Base-by-base conservation (phyloP, 2,888 invertebrate species). In the Metallyticus violacea region DNA sequence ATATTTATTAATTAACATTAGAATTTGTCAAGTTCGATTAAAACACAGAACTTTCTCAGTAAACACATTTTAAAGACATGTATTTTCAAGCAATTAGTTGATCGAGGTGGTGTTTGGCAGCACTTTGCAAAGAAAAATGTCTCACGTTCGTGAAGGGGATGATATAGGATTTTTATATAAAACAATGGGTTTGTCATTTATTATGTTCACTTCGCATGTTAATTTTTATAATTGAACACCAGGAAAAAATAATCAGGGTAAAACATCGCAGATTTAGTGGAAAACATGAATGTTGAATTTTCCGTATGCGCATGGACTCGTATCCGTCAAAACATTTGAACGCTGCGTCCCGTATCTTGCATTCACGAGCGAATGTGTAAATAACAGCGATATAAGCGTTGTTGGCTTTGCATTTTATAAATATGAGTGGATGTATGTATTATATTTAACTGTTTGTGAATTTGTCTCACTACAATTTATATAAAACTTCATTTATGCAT, bases 401-500 rank as follows among this genome's bases (percentile, higher is more conserved):
- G 27, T 28, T 83, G 27, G 27, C 15, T 6, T 83, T 83, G 76
- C n/a, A 77, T 77, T 29, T 77, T 27, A 77, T 7, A 77, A 77
- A 83, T 25, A 83, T 83, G 83, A 83, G 83, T 83, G 83, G 83
- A 28, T 83, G 83, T 77, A 83, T 83, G 77, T 83, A 62, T 62
- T 62, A 62, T 62, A 62, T 62, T 62, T 62, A 15, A 15, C 9
- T 2, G 40, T 6, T 62, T 62, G 40, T 15, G 40, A 3, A 15
- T 22, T 62, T 15, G 22, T 4, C 22, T 62, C 40, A 62, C 9
- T 22, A 15, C 22, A 62, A 15, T 62, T 62, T 62, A 62, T 62
- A 15, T 62, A 15, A 15, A 15, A 62, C 22, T 15, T 4, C 1
- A 4, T 62, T 15, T 62, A 62, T 62, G 40, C 40, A 62, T 62